Evolutionary conservation across 2,888 invertebrate genomes (phyloP), one percentile per base, ranked within the genome.

Genomic region (Xestobium rufovillosum): DNA sequence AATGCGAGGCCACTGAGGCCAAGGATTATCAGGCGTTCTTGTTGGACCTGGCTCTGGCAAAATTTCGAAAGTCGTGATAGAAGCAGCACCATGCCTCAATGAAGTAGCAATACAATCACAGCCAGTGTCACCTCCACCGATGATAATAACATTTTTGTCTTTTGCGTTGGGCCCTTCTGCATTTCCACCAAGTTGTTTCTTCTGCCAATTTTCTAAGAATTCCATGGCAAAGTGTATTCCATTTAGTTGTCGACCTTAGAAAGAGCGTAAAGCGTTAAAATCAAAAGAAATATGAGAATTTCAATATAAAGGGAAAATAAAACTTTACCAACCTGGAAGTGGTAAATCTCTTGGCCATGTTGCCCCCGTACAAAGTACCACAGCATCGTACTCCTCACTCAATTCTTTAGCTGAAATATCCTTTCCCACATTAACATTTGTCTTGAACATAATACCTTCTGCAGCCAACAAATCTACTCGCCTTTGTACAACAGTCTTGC

Each of bases 31-130:
- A 10, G 72, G 70, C 9, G 83, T 82, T 19, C 98, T 75, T 14
- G 70, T 72, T 2, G 72, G 70, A 35, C 90, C 87, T 10, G 97
- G 97, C 55, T 88, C 82, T 0, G 97, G 96, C 33, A 98, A 71
- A 57, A 98, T 98, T 72, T 98, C 98, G 67, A 98, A 98, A 1
- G 94, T 87, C 1, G 89, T 90, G 55, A 98, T 91, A 3, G 80
- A 78, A 38, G 71, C 68, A 25, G 97, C 97, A 32, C 96, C 95
- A 71, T 95, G 78, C 6, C 97, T 77, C 41, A 97, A 73, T 1
- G 95, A 91, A 1, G 97, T 98, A 11, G 91, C 97, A 63, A 98
- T 97, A 65, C 98, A 98, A 73, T 98, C 98, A 64, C 94, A 95
- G 29, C 87, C 87, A 2, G 88, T 88, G 61, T 88, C 88, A 32